Conservation (phyloP, 1,140 invertebrate genomes). For the Physella acuta region DNA sequence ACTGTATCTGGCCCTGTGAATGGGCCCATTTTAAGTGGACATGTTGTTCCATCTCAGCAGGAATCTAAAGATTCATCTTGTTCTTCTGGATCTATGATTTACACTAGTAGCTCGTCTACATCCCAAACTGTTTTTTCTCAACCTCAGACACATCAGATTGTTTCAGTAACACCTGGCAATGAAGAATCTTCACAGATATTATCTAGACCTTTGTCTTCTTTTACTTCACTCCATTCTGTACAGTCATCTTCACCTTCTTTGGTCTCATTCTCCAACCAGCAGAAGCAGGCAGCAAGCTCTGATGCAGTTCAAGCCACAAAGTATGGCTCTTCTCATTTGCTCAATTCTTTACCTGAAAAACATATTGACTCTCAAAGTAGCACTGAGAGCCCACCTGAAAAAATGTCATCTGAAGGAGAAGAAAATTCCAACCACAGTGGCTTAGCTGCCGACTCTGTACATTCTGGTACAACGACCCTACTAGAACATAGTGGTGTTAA, state of each 20-base stretch:
- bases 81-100: slow-evolving; percentile 23
- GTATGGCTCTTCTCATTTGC: slow-evolving; percentile 23
- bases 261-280: slow-evolving; percentile 1
- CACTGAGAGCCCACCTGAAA: slow-evolving; percentile 37
- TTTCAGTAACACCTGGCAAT: not conserved
- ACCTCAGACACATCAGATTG: not conserved
- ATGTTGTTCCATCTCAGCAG: too few relatives aligned
- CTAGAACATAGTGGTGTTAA: slow-evolving; percentile 34
- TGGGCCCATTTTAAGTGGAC: slow-evolving; percentile 1
- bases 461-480: slow-evolving; percentile 35
- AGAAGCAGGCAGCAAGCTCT: slow-evolving; percentile 25
- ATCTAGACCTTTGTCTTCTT: not conserved
- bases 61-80: not conserved
- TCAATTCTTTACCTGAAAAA: slow-evolving; percentile 30
- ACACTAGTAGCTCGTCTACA: slow-evolving; percentile 8
- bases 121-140: slow-evolving; percentile 3
- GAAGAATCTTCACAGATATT: not conserved
- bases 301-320: not conserved
- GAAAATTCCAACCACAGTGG: slow-evolving; percentile 46
- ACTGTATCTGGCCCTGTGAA: not conserved
- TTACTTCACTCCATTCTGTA: not conserved
- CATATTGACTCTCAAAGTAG: slow-evolving; percentile 15
- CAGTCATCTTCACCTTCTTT: not conserved
- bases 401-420: slow-evolving; percentile 33
- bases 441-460: slow-evolving; percentile 37